Percentiles rank a stretch among this genome's conserved stretches.
Conservation (phyloP, 1,140 invertebrate species). For the Ceratina japonica region DNA sequence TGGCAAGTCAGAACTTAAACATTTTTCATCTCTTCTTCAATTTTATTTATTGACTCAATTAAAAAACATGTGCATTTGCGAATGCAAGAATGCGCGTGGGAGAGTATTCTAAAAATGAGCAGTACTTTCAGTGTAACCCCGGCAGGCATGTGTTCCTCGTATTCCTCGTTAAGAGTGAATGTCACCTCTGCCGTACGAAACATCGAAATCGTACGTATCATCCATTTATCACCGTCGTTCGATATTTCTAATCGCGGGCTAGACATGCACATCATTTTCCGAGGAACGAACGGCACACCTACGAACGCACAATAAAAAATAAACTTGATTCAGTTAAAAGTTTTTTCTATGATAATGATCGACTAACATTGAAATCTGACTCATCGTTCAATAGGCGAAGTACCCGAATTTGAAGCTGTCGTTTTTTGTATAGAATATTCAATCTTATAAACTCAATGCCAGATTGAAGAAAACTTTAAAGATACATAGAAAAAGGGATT, state of each 20-base stretch:
- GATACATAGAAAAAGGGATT: too few species aligned
- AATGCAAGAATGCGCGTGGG: neutral
- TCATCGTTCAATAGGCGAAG: constrained; percentile 8
- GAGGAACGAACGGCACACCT: constrained; percentile 80
- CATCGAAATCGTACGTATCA: constrained; percentile 80
- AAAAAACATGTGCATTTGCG: too few species aligned
- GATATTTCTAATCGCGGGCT: constrained; percentile 82
- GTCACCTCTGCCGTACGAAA: constrained; percentile 67
- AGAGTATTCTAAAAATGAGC: constrained; percentile 2
- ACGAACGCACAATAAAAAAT: constrained; percentile 2
- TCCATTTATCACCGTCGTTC: constrained; percentile 80
- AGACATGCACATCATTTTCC: constrained; percentile 83
- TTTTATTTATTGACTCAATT: too few species aligned
- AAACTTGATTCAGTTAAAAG: neutral
- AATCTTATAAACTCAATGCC: too few species aligned
- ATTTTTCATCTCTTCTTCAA: too few species aligned
- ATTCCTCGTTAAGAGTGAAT: constrained; percentile 72
- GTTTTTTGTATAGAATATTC: too few species aligned
- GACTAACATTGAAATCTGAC: neutral
- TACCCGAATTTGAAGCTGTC: neutral
- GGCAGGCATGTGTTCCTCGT: constrained; percentile 72
- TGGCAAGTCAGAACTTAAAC: too few species aligned
- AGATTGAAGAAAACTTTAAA: too few species aligned
- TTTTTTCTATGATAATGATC: neutral
- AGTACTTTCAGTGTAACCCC: constrained; percentile 72